phyloP scores from a whole-genome alignment of 2,888 invertebrate genomes.

The Horisme vitalbata region DNA sequence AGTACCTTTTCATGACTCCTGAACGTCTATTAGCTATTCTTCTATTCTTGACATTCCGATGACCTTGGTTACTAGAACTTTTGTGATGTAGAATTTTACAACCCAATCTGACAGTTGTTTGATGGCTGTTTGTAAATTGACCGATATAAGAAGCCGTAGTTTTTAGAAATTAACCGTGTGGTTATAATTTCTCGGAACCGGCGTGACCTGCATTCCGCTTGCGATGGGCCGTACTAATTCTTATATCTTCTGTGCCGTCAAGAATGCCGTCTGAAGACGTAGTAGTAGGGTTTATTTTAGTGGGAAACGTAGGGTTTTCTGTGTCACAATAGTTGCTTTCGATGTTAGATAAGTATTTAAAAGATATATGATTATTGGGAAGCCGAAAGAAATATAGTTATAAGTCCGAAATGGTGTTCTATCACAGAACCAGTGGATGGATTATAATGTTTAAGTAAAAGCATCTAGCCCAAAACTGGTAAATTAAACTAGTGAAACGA shows the following conservation, averaged over 20 bases:
- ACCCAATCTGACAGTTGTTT: slow-evolving; percentile 6
- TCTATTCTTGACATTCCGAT: not conserved
- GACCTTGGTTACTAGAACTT: not conserved
- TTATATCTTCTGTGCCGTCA: slow-evolving; percentile 1
- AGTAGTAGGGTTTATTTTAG: slow-evolving; percentile 17
- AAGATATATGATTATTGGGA: not conserved
- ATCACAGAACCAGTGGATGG: too few relatives aligned
- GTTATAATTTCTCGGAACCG: slow-evolving; percentile 18
- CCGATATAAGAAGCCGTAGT: slow-evolving; percentile 23
- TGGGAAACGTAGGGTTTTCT: slow-evolving; percentile 6
- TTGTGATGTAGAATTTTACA: not conserved
- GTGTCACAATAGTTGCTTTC: slow-evolving; percentile 10
- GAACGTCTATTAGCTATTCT: too few relatives aligned
- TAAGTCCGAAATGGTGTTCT: too few relatives aligned
- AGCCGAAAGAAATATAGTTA: too few relatives aligned
- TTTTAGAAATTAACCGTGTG: slow-evolving; percentile 16
- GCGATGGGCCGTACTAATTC: slow-evolving; percentile 3
- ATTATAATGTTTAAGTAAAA: too few relatives aligned
- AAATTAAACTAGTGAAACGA: too few relatives aligned
- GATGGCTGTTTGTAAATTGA: slow-evolving; percentile 22
- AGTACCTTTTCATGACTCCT: too few relatives aligned
- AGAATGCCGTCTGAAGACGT: slow-evolving; percentile 14
- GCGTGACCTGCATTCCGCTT: slow-evolving; percentile 24
- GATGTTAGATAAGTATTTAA: not conserved
- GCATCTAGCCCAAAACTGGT: too few relatives aligned